A percentile compares a stretch with the other conserved stretches of the same genome.
These are phyloP conservation scores for Nasonovia ribisnigri DNA, from an alignment of 2,888 invertebrate species.

Conservation along the genomic window DNA sequence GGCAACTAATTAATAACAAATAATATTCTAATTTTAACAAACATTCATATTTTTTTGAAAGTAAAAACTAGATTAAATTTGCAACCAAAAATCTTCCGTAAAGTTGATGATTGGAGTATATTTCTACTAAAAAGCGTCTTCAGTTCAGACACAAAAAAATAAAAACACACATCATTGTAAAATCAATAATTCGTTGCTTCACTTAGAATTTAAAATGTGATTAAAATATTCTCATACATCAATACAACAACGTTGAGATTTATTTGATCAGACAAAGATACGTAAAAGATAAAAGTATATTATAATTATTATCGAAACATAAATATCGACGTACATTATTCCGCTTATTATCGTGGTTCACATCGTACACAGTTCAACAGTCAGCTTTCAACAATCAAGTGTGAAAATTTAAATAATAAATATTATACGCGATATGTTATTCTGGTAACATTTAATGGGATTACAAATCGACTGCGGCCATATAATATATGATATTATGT, in stretches of 20 bases:
- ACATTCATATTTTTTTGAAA: not conserved
- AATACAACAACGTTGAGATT: not conserved
- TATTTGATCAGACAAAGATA: not conserved
- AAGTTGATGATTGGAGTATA: not conserved
- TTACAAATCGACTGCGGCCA: not conserved
- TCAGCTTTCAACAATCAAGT: not conserved
- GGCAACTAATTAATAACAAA: not conserved
- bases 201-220: not conserved
- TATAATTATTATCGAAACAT: not conserved
- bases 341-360: not conserved
- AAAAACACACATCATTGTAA: not conserved
- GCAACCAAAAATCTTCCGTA: not conserved
- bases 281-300: not conserved
- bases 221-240: not conserved
- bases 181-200: not conserved
- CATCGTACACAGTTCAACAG: not conserved
- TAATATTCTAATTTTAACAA: not conserved
- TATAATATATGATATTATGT: not conserved
- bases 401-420: not conserved
- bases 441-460: not conserved
- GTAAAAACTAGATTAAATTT: not conserved
- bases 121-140: not conserved
- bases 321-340: not conserved
- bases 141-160: not conserved
- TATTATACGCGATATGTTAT: no score